Percentiles rank a stretch among this genome's conserved stretches.
These are phyloP conservation scores for Danio aesculapii DNA, from an alignment of 2,797 vertebrate species.

Conservation along the genomic window DNA sequence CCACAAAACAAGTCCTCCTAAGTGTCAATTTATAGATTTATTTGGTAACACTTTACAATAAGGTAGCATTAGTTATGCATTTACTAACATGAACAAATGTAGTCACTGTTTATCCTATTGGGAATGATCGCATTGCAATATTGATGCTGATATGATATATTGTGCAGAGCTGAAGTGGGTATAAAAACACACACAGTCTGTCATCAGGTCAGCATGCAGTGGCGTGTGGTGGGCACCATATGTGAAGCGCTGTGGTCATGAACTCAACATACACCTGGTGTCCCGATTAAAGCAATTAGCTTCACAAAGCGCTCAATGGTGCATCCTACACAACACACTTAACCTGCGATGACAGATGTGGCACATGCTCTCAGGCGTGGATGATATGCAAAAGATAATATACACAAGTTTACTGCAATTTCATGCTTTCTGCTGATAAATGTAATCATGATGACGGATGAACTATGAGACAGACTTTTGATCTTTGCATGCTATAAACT, in stretches of 20 bases:
- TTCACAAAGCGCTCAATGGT: constrained; percentile 42
- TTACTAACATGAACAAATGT: too few species aligned
- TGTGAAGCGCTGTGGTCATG: constrained; percentile 11
- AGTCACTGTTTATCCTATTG: too few species aligned
- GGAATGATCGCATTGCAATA: too few species aligned
- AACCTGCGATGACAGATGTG: constrained; percentile 28
- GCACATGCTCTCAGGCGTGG: constrained; percentile 1
- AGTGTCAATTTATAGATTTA: too few species aligned
- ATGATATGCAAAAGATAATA: constrained; percentile 18
- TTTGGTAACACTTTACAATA: too few species aligned
- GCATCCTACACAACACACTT: constrained; percentile 36
- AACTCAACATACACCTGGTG: constrained; percentile 29
- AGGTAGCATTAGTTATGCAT: too few species aligned
- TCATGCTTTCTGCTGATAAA: not conserved
- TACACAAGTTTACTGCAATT: not conserved
- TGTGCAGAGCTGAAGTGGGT: not conserved
- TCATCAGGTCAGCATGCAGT: not conserved
- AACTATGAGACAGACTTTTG: not conserved
- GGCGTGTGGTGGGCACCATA: constrained; percentile 7
- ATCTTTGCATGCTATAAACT: not conserved
- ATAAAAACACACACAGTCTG: not conserved
- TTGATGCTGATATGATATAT: too few species aligned
- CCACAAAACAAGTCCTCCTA: too few species aligned
- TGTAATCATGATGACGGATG: not conserved
- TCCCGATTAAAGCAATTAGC: constrained; percentile 36